Evolutionary conservation across 2,797 vertebrate species (phyloP).

Genomic region (Sylvilagus floridanus): DNA sequence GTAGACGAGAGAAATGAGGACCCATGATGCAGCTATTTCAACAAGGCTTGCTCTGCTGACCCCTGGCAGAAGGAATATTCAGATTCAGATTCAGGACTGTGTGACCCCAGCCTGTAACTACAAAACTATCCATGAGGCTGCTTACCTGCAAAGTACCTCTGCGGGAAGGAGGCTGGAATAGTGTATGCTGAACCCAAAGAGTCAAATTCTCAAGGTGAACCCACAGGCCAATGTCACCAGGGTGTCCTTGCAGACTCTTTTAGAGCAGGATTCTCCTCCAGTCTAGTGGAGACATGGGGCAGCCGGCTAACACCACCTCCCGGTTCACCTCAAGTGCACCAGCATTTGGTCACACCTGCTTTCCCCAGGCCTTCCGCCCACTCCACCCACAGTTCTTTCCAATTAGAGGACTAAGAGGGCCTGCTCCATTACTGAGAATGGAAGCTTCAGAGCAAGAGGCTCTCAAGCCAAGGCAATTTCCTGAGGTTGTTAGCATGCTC

Average conservation of each 20-base stretch:
- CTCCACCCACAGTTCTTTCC: neutral
- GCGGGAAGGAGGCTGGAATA: neutral
- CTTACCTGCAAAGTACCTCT: neutral
- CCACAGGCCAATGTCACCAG: neutral
- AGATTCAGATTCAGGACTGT: neutral
- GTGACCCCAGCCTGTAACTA: neutral
- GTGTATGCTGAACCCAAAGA: neutral
- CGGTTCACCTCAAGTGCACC: neutral
- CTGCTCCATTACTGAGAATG: neutral
- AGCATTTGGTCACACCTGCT: neutral
- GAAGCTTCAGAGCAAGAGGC: neutral
- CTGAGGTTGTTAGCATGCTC: neutral
- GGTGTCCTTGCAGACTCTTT: neutral
- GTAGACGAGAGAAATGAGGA: neutral
- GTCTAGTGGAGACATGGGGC: accelerated
- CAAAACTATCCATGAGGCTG: too few species aligned
- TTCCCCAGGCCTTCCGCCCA: neutral
- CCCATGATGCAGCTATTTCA: neutral
- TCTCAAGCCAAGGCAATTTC: neutral
- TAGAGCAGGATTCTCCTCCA: neutral
- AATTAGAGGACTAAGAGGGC: neutral
- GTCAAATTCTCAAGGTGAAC: neutral
- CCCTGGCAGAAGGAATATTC: neutral
- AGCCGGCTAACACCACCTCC: neutral
- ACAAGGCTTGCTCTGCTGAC: neutral